These are phyloP conservation scores for Microctenopoma stevenorrisi DNA, from an alignment of 2,797 vertebrate species.

Conservation along the genomic window DNA sequence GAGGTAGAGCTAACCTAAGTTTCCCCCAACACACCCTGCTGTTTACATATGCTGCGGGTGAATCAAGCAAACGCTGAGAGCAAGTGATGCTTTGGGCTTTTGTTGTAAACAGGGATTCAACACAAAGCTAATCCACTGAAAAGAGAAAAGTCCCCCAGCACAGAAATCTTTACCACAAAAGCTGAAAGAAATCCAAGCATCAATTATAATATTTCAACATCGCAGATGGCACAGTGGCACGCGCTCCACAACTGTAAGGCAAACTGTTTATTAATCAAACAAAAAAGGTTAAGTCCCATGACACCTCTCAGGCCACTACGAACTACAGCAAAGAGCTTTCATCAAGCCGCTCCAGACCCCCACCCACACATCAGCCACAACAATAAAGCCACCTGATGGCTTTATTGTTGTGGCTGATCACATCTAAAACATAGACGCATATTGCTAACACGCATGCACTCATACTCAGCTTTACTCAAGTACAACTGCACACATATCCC, in stretches of 20 bases:
- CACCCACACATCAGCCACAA: constrained; percentile 51
- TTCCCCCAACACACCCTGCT: constrained; percentile 27
- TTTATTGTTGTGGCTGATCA: background rate
- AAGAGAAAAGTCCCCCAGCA: constrained; percentile 65
- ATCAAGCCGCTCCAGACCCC: constrained; percentile 78
- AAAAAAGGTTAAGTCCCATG: constrained; percentile 72
- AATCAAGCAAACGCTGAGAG: constrained; percentile 16
- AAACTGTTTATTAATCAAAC: constrained; percentile 74
- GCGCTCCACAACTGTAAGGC: constrained; percentile 58
- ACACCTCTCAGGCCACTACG: constrained; percentile 72
- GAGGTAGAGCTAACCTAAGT: constrained; percentile 41
- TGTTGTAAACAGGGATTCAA: constrained; percentile 16
- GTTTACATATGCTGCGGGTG: constrained; percentile 19
- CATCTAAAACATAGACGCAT: constrained; percentile 8
- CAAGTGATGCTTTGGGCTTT: constrained; percentile 15
- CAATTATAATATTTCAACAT: constrained; percentile 51
- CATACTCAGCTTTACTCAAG: constrained; percentile 5
- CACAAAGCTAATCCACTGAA: constrained; percentile 30
- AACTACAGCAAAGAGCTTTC: constrained; percentile 79
- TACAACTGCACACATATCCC: constrained; percentile 7
- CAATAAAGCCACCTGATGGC: too few species aligned
- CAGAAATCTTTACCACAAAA: constrained; percentile 70
- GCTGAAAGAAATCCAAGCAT: constrained; percentile 70
- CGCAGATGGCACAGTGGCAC: constrained; percentile 51
- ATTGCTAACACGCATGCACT: background rate